A percentile compares a stretch with the other conserved stretches of the same genome.
These are phyloP conservation scores for Drosophila lini DNA, from an alignment of 1,140 invertebrate genomes.

Conservation along the genomic window DNA sequence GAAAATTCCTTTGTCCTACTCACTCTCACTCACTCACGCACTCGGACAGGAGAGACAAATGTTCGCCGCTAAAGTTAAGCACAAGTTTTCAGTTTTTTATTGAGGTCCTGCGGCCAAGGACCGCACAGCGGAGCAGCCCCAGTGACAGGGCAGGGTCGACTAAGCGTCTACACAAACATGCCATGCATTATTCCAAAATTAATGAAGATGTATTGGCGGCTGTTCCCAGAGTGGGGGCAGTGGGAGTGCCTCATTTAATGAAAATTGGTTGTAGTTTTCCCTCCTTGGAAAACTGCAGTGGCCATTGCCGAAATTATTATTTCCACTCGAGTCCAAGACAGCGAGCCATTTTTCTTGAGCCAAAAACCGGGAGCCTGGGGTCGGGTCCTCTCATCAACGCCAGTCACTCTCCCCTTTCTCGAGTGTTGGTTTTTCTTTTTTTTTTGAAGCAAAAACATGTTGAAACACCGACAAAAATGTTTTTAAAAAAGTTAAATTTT, in stretches of 20 bases:
- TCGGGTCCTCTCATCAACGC: conserved; percentile 49
- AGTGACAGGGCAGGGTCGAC: conserved; percentile 46
- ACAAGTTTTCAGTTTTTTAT: conserved; percentile 65
- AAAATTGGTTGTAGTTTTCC: conserved; percentile 59
- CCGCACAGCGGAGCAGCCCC: background rate
- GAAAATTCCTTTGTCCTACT: conserved; percentile 52
- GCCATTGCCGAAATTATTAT: conserved; percentile 70
- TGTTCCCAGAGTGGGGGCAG: conserved; percentile 10
- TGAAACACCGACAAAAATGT: conserved; percentile 2
- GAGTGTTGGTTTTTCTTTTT: conserved; percentile 12
- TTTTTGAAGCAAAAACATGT: conserved; percentile 52
- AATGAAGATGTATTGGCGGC: conserved; percentile 77
- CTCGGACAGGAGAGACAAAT: conserved; percentile 51
- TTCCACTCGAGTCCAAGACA: conserved; percentile 56
- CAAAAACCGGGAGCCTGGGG: conserved; percentile 6
- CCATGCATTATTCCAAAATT: conserved; percentile 73
- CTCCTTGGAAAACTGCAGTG: conserved; percentile 49
- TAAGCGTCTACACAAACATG: conserved; percentile 70
- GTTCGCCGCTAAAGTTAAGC: conserved; percentile 54
- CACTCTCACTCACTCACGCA: conserved; percentile 11
- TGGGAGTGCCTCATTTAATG: conserved; percentile 52
- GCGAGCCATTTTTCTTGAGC: conserved; percentile 64
- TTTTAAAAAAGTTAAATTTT: no score
- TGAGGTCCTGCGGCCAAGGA: conserved; percentile 35
- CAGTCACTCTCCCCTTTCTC: conserved; percentile 37